phyloP scores from a whole-genome alignment of 2,113 vertebrate species.

The Paramormyrops kingsleyae region DNA sequence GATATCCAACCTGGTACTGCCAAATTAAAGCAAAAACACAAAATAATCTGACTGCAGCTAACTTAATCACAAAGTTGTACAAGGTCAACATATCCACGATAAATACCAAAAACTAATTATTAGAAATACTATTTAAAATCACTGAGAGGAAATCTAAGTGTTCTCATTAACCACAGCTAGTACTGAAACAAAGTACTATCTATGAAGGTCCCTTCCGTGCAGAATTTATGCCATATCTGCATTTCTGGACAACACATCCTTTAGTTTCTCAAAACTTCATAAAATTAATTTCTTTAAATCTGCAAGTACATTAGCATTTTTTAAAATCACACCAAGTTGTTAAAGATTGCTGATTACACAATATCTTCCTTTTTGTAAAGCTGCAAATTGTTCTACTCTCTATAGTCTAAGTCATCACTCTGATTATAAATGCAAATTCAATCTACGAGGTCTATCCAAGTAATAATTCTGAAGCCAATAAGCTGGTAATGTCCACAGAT shows the following conservation, averaged over 20 bases:
- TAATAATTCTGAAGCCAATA: neutral
- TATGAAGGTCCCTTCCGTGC: neutral
- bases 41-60: neutral
- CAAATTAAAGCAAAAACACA: neutral
- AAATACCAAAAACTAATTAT: neutral
- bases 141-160: slow-evolving; percentile 7
- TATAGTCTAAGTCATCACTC: slow-evolving; percentile 12
- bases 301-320: neutral
- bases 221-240: neutral
- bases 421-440: slow-evolving; percentile 10
- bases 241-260: neutral
- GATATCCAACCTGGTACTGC: neutral
- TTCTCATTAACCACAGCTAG: neutral
- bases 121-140: neutral
- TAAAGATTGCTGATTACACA: neutral
- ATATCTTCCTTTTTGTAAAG: neutral
- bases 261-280: neutral
- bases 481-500: neutral
- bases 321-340: neutral
- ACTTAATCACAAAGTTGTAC: neutral
- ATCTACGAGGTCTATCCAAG: neutral
- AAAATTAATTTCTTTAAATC: neutral
- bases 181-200: slow-evolving; percentile 16
- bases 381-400: neutral
- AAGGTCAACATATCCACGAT: slow-evolving; percentile 5